Percentiles rank a stretch among this genome's conserved stretches.
phyloP scores from a whole-genome alignment of 2,888 invertebrate species.

The Leptarthrus brevirostris region DNA sequence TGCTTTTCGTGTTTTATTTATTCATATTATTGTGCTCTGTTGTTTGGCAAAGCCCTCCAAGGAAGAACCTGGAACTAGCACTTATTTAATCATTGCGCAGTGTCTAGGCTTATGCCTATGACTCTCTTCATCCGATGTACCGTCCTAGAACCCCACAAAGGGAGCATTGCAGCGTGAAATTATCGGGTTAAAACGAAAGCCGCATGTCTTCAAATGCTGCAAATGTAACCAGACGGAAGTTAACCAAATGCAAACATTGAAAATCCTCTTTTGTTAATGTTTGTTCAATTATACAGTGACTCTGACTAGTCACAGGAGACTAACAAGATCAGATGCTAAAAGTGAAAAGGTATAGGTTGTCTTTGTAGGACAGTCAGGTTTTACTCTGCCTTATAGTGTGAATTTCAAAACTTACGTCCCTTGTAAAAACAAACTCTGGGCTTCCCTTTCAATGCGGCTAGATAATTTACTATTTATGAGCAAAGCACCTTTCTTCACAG shows the following conservation, averaged over 20 bases:
- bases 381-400: too few species aligned
- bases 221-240: slow-evolving; percentile 33
- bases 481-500: too few species aligned
- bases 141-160: slow-evolving; percentile 12
- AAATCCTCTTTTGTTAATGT: neutral
- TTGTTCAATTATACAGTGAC: slow-evolving; percentile 14
- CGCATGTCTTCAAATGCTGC: slow-evolving; percentile 33
- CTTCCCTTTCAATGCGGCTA: too few species aligned
- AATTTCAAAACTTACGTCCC: too few species aligned
- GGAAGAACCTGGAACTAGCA: slow-evolving; percentile 4
- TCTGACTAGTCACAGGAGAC: too few species aligned
- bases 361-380: too few species aligned
- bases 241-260: slow-evolving; percentile 29
- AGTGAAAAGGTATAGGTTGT: too few species aligned
- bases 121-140: too few species aligned
- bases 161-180: slow-evolving; percentile 26
- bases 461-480: too few species aligned
- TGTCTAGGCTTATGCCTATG: too few species aligned
- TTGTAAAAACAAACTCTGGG: too few species aligned
- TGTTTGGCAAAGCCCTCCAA: slow-evolving; percentile 30
- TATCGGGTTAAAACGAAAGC: neutral
- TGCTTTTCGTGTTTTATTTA: slow-evolving; percentile 39
- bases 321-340: too few species aligned
- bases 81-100: slow-evolving; percentile 27
- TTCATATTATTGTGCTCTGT: slow-evolving; percentile 41